Conservation (phyloP, 2,113 vertebrate genomes). For the Aramus guarauna region DNA sequence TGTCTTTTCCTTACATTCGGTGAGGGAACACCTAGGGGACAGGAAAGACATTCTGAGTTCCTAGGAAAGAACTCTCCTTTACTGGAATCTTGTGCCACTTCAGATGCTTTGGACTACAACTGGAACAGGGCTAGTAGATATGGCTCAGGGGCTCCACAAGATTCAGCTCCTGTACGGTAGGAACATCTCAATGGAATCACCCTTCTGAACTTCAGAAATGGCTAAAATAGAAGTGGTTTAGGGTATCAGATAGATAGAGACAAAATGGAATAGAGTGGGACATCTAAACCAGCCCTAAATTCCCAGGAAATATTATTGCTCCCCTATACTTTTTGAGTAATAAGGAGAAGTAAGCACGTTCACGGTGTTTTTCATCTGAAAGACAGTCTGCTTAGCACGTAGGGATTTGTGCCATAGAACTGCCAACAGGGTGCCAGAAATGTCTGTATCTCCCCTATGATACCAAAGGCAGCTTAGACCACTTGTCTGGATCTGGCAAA, state of each 20-base stretch:
- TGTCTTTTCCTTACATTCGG: background rate
- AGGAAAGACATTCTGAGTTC: background rate
- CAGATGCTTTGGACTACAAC: background rate
- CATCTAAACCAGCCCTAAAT: background rate
- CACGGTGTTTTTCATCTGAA: background rate
- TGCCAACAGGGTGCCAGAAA: background rate
- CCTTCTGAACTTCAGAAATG: background rate
- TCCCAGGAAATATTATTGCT: background rate
- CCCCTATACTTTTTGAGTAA: background rate
- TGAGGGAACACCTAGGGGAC: background rate
- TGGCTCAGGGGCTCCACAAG: background rate
- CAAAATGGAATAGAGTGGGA: background rate
- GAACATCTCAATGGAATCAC: background rate
- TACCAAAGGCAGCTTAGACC: background rate
- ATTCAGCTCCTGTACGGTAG: background rate
- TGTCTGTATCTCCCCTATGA: background rate
- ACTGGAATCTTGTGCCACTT: background rate
- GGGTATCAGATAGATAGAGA: no score
- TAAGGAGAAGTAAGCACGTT: background rate
- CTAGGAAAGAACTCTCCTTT: background rate
- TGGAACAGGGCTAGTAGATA: background rate
- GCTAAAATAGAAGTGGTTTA: background rate
- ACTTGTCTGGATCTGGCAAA: background rate
- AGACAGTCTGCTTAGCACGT: background rate
- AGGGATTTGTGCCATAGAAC: background rate